phyloP scores from a whole-genome alignment of 2,888 invertebrate species.

The Tanypteryx hageni region DNA sequence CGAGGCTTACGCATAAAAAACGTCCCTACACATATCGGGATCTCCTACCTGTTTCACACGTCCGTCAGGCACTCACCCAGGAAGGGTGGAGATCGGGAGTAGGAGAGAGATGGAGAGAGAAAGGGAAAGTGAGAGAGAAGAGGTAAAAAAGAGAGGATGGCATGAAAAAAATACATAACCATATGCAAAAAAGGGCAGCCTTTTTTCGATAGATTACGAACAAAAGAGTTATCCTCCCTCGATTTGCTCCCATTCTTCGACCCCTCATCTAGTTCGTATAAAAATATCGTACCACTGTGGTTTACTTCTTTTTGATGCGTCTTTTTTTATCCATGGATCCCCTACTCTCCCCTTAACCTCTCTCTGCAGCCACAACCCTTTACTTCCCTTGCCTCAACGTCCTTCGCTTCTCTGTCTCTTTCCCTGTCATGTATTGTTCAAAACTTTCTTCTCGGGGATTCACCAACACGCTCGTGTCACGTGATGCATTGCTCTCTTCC shows the following conservation, averaged over 20 bases:
- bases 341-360: background rate
- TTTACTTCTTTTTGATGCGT: background rate
- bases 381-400: background rate
- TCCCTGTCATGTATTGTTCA: too few species aligned
- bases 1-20: background rate
- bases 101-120: too few species aligned
- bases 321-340: background rate
- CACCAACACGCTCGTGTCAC: background rate
- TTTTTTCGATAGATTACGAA: constrained; percentile 9
- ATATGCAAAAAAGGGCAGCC: constrained; percentile 13
- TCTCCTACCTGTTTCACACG: constrained; percentile 28
- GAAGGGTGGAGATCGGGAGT: background rate
- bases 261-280: constrained; percentile 42
- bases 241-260: constrained; percentile 20
- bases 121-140: background rate
- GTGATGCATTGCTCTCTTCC: background rate
- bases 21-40: background rate
- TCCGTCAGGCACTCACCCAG: background rate
- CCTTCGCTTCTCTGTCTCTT: background rate
- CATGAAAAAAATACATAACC: constrained; percentile 11
- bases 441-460: background rate
- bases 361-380: background rate
- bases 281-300: constrained; percentile 44
- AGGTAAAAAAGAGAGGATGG: background rate
- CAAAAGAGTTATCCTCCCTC: background rate